phyloP scores from a whole-genome alignment of 2,797 vertebrate species.

The Mormyrus proboscirostris region DNA sequence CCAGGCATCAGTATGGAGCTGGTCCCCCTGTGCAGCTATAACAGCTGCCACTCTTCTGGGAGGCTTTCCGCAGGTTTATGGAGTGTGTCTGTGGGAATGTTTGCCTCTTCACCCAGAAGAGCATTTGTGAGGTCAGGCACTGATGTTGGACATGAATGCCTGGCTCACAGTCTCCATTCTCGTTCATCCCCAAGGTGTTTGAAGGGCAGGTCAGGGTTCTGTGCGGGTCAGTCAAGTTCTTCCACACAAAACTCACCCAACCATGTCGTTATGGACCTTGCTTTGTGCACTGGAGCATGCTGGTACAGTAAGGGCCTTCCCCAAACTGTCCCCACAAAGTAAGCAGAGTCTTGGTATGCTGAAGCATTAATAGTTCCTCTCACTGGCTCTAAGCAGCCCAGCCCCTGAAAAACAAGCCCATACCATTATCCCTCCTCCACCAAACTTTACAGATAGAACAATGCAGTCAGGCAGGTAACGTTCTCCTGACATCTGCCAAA shows the following conservation, averaged over 20 bases:
- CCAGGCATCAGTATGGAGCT: background rate
- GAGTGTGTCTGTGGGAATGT: background rate
- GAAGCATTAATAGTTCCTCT: background rate
- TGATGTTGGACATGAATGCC: background rate
- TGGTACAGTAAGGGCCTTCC: background rate
- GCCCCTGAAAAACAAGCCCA: background rate
- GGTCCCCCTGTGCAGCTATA: background rate
- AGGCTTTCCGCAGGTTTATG: background rate
- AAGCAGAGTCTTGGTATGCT: too few relatives aligned
- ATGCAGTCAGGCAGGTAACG: too few relatives aligned
- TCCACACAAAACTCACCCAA: background rate
- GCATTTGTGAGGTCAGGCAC: background rate
- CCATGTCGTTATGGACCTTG: background rate
- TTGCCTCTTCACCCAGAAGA: background rate
- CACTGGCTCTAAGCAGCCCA: background rate
- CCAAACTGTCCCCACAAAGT: background rate
- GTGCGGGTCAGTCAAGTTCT: background rate
- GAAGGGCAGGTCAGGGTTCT: background rate
- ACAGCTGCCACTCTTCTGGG: background rate
- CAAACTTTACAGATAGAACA: too few relatives aligned
- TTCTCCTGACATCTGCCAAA: too few relatives aligned
- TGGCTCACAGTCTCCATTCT: background rate
- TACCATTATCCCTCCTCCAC: too few relatives aligned
- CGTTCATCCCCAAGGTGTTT: background rate
- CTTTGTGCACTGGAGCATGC: background rate